A percentile compares a stretch with the other conserved stretches of the same genome.
Evolutionary conservation across 1,140 invertebrate genomes (phyloP).

Genomic region (Drusus annulatus): DNA sequence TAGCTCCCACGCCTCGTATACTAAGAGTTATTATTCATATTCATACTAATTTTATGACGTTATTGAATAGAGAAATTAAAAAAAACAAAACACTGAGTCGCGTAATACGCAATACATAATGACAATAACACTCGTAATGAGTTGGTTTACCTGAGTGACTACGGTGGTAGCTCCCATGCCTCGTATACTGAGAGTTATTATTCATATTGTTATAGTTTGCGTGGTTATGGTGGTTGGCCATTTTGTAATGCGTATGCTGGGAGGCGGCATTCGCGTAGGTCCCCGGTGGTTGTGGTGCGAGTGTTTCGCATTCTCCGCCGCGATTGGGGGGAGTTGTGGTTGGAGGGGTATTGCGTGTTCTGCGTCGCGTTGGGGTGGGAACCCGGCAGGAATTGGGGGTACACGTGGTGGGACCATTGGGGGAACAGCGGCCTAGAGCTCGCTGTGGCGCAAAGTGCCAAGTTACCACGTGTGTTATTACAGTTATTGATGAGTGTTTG

Average conservation of each 20-base stretch:
- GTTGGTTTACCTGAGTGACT: conserved; percentile 72
- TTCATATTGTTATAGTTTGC: conserved; percentile 68
- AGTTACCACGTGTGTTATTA: too few relatives aligned
- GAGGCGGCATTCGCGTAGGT: conserved; percentile 66
- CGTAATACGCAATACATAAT: too few relatives aligned
- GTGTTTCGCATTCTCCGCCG: conserved; percentile 69
- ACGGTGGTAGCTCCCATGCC: conserved; percentile 69
- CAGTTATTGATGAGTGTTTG: neutral
- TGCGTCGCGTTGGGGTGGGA: conserved; percentile 81
- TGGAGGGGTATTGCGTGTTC: conserved; percentile 69
- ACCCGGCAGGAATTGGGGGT: conserved; percentile 91
- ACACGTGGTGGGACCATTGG: conserved; percentile 93
- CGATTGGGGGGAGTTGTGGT: conserved; percentile 64
- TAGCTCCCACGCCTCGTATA: too few relatives aligned
- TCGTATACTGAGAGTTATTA: conserved; percentile 72
- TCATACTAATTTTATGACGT: too few relatives aligned
- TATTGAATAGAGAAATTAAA: too few relatives aligned
- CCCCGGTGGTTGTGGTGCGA: conserved; percentile 74
- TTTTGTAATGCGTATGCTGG: conserved; percentile 68
- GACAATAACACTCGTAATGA: too few relatives aligned
- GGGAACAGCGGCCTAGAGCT: conserved; percentile 85
- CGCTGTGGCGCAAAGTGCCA: conserved; percentile 44
- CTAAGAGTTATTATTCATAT: too few relatives aligned
- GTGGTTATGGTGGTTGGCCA: conserved; percentile 72
- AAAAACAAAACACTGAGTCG: too few relatives aligned